Percentiles rank a stretch among this genome's conserved stretches.
These are phyloP conservation scores for Epinephelus cyanopodus DNA, from an alignment of 2,113 vertebrate genomes.

Conservation along the genomic window DNA sequence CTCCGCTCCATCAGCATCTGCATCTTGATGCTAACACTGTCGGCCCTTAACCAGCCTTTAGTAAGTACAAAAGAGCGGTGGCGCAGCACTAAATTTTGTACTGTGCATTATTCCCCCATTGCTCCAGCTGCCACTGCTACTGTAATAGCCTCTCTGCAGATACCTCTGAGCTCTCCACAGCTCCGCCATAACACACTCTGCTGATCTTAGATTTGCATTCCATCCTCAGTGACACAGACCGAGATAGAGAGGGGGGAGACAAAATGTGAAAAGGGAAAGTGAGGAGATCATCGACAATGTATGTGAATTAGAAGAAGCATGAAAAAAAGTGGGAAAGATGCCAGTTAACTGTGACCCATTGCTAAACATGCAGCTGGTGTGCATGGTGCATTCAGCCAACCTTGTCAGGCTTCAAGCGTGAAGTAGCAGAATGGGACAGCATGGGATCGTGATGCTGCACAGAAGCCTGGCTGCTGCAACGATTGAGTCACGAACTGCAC, in stretches of 20 bases:
- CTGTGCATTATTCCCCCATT: slow-evolving; percentile 54
- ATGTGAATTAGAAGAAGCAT: slow-evolving; percentile 3
- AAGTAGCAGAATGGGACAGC: slow-evolving; percentile 19
- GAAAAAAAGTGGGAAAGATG: no score
- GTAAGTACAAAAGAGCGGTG: slow-evolving; percentile 48
- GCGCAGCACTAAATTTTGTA: slow-evolving; percentile 60
- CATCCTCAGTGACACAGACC: slow-evolving; percentile 28
- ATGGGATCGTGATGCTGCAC: slow-evolving; percentile 34
- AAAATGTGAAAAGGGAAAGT: not conserved
- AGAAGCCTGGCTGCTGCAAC: slow-evolving; percentile 39
- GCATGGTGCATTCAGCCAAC: slow-evolving; percentile 30
- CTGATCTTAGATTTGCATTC: slow-evolving; percentile 62
- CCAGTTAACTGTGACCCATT: not conserved
- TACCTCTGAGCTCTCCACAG: slow-evolving; percentile 52
- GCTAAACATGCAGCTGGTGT: slow-evolving; percentile 41
- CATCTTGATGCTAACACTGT: slow-evolving; percentile 53
- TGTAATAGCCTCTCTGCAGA: slow-evolving; percentile 63
- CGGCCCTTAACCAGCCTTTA: slow-evolving; percentile 49
- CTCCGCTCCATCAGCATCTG: slow-evolving; percentile 41
- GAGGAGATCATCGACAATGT: not conserved
- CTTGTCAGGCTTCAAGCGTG: slow-evolving; percentile 23
- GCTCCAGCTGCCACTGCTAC: slow-evolving; percentile 59
- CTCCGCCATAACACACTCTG: slow-evolving; percentile 59
- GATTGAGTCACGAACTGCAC: slow-evolving; percentile 47
- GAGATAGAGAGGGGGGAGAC: slow-evolving; percentile 17